A percentile compares a stretch with the other conserved stretches of the same genome.
Evolutionary conservation across 2,113 vertebrate species (phyloP).

Genomic region (Hyperoodon ampullatus): DNA sequence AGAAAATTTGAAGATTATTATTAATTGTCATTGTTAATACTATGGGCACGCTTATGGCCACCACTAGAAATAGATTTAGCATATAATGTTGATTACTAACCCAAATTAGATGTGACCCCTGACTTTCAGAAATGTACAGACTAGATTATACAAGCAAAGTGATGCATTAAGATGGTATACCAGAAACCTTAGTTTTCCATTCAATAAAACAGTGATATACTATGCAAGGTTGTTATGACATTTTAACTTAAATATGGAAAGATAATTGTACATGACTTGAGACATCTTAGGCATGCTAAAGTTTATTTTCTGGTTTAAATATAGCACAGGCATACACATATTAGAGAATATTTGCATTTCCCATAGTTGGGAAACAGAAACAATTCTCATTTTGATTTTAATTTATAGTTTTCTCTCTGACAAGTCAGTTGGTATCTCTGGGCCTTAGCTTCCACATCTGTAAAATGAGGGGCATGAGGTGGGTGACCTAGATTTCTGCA

Average conservation of each 20-base stretch:
- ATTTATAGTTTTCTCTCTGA: not conserved
- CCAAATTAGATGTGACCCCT: not conserved
- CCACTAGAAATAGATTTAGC: not conserved
- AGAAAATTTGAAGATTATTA: not conserved
- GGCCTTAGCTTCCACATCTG: not conserved
- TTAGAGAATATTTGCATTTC: not conserved
- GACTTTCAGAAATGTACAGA: not conserved
- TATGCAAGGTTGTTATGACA: not conserved
- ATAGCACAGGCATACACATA: not conserved
- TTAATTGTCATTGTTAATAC: not conserved
- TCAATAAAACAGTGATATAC: not conserved
- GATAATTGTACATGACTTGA: not conserved
- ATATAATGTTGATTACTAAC: not conserved
- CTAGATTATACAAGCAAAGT: not conserved
- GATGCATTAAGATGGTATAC: not conserved
- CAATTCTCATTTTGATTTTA: not conserved
- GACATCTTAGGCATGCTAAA: not conserved
- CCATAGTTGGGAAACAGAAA: not conserved
- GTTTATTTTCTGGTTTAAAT: conserved; percentile 31
- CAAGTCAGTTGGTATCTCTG: not conserved
- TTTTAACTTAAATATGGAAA: not conserved
- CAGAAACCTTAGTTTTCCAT: not conserved
- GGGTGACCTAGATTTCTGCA: not conserved
- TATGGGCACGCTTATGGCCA: not conserved
- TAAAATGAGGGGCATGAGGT: not conserved